These are phyloP conservation scores for crab-eating macaque (Macaca fascicularis) DNA, from an alignment of 2,113 vertebrate species.

Conservation along the genomic window DNA sequence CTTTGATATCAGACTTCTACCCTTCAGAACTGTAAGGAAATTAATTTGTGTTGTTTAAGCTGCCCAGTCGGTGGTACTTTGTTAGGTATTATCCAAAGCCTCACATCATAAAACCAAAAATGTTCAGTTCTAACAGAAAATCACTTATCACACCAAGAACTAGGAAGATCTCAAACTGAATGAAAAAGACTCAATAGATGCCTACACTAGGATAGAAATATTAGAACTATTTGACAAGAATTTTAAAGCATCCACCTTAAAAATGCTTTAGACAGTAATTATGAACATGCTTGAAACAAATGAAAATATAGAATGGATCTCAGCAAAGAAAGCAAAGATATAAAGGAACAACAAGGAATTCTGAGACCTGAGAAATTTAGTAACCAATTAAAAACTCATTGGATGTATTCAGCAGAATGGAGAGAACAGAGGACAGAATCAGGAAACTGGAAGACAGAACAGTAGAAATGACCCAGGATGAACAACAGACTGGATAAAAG, in stretches of 20 bases:
- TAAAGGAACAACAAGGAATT: neutral
- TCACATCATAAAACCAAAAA: neutral
- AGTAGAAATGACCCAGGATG: neutral
- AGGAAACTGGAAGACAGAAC: neutral
- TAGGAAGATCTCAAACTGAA: neutral
- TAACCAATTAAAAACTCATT: neutral
- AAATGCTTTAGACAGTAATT: neutral
- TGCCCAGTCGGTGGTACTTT: neutral
- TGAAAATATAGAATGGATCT: neutral
- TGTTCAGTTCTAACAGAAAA: neutral
- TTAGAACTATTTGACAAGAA: neutral
- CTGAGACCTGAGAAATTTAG: neutral
- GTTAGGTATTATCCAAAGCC: neutral
- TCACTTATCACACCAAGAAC: neutral
- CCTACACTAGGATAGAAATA: neutral
- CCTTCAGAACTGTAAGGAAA: neutral
- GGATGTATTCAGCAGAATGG: neutral
- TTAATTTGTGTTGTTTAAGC: neutral
- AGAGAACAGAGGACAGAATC: neutral
- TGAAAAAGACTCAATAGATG: neutral
- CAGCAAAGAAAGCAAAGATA: neutral
- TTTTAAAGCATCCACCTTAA: neutral
- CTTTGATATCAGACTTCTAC: neutral
- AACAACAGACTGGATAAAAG: neutral
- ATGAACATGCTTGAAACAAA: neutral